A percentile compares a stretch with the other conserved stretches of the same genome.
phyloP scores from a whole-genome alignment of 2,113 vertebrate genomes.

The Heterotilapia buettikoferi region DNA sequence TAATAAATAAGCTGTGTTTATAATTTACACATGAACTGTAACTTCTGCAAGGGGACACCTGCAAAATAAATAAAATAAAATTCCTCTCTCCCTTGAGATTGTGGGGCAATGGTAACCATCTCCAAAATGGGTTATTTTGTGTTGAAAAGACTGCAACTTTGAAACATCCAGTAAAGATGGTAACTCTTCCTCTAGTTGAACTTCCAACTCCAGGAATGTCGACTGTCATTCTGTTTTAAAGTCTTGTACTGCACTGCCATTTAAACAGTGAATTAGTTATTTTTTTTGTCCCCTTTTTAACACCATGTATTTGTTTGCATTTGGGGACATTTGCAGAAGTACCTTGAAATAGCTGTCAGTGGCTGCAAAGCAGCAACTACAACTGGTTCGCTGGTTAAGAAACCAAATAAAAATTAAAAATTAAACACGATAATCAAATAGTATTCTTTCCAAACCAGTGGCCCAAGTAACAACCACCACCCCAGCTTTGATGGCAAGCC shows the following conservation, averaged over 20 bases:
- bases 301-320: background rate
- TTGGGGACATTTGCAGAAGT: background rate
- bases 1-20: background rate
- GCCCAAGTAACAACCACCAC: background rate
- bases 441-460: background rate
- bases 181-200: background rate
- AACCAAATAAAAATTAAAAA: background rate
- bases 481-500: background rate
- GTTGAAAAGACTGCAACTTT: background rate
- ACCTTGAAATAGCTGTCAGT: background rate
- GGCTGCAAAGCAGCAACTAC: background rate
- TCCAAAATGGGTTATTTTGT: background rate
- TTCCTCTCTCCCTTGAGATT: background rate
- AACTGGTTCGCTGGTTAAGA: background rate
- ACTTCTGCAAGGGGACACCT: background rate
- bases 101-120: background rate
- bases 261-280: background rate
- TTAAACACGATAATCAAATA: background rate
- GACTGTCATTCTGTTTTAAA: background rate
- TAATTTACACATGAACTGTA: background rate
- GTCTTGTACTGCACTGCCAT: background rate
- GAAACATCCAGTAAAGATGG: background rate
- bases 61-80: background rate
- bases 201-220: background rate
- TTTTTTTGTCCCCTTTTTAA: background rate